Evolutionary conservation across 1,140 invertebrate genomes (phyloP).

Genomic region (Gryllus bimaculatus): DNA sequence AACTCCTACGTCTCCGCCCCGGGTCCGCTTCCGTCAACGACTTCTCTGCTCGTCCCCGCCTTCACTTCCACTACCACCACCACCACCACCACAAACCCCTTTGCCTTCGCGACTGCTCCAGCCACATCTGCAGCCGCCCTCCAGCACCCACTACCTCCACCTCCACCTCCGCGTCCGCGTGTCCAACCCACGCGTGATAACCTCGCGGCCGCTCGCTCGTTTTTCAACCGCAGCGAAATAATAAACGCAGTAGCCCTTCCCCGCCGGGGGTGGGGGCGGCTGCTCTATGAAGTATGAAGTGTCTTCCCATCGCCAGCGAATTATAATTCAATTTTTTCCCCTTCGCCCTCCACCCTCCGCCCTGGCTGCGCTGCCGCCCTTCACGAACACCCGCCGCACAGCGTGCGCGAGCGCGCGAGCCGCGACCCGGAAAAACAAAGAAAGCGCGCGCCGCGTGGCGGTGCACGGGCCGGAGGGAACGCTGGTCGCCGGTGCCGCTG

Average conservation of each 20-base stretch:
- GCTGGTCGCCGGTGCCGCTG: too few relatives aligned
- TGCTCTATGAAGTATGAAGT: neutral
- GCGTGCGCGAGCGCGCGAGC: too few relatives aligned
- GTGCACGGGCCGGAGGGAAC: neutral
- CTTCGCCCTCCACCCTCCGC: neutral
- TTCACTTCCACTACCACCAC: too few relatives aligned
- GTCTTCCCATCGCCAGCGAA: neutral
- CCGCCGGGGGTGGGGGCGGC: too few relatives aligned
- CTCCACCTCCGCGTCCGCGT: neutral
- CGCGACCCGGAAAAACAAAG: neutral
- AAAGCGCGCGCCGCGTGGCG: neutral
- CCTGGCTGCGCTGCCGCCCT: neutral
- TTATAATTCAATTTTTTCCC: slow-evolving; percentile 6
- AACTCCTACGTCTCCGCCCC: too few relatives aligned
- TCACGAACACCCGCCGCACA: neutral
- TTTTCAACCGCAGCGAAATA: neutral
- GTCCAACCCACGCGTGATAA: too few relatives aligned
- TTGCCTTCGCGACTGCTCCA: too few relatives aligned
- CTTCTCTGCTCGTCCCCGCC: too few relatives aligned
- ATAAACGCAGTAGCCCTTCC: neutral
- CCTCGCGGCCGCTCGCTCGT: neutral
- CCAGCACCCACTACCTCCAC: neutral
- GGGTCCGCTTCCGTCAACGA: too few relatives aligned
- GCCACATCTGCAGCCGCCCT: too few relatives aligned
- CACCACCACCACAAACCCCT: too few relatives aligned